Evolutionary conservation across 2,113 vertebrate genomes (phyloP).

Genomic region (Hirundichthys speculiger): DNA sequence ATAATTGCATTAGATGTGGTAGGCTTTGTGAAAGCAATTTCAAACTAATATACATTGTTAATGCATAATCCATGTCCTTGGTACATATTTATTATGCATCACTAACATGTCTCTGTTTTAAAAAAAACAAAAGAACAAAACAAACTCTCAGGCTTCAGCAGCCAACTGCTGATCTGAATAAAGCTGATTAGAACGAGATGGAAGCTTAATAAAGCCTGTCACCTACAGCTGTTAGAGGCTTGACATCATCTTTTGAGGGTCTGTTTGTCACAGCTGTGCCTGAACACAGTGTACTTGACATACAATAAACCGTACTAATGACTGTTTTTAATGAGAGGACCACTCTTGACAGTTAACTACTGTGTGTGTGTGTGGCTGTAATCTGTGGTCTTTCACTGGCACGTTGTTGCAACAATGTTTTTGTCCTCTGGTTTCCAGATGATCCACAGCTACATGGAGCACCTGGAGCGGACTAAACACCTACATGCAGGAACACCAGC

Average conservation of each 20-base stretch:
- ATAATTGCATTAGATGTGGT: too few relatives aligned
- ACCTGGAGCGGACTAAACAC: constrained; percentile 95
- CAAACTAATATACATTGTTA: too few relatives aligned
- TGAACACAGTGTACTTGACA: neutral
- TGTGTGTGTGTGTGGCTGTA: too few relatives aligned
- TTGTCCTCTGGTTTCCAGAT: constrained; percentile 80
- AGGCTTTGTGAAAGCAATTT: too few relatives aligned
- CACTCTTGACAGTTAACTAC: too few relatives aligned
- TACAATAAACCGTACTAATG: too few relatives aligned
- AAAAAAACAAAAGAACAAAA: too few relatives aligned
- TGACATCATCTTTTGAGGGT: neutral
- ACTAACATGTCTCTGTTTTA: constrained; percentile 12
- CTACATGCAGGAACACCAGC: constrained; percentile 83
- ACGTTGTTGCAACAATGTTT: neutral
- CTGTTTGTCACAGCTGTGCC: constrained; percentile 25
- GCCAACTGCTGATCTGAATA: constrained; percentile 27
- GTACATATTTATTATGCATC: constrained; percentile 31
- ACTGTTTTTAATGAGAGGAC: too few relatives aligned
- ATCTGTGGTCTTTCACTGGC: too few relatives aligned
- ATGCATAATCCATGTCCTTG: too few relatives aligned
- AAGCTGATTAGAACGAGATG: too few relatives aligned
- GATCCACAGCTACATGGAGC: constrained; percentile 99
- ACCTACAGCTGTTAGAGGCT: constrained; percentile 2
- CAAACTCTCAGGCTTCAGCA: constrained; percentile 18
- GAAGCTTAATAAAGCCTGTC: constrained; percentile 12